phyloP scores from a whole-genome alignment of 2,888 invertebrate genomes.

The Philhelius pedissequus region DNA sequence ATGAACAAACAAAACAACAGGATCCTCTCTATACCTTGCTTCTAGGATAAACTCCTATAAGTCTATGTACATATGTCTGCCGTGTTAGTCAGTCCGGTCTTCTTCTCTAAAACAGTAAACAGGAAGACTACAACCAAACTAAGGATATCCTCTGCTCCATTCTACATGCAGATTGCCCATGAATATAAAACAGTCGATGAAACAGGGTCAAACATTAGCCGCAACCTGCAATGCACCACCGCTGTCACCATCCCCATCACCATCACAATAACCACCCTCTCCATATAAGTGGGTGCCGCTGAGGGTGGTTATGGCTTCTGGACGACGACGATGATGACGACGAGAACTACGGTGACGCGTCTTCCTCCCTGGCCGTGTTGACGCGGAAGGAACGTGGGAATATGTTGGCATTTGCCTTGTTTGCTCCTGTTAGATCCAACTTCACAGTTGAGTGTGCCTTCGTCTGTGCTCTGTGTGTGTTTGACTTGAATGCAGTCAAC shows the following conservation, averaged over 20 bases:
- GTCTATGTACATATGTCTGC: not conserved
- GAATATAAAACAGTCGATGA: slow-evolving; percentile 70
- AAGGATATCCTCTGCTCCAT: slow-evolving; percentile 67
- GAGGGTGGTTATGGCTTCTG: not conserved
- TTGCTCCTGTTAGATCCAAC: slow-evolving; percentile 34
- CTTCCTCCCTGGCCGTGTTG: slow-evolving; percentile 39
- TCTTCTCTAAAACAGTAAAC: slow-evolving; percentile 63
- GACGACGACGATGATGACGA: not conserved
- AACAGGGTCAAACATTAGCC: slow-evolving; percentile 79
- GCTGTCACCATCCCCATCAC: slow-evolving; percentile 20
- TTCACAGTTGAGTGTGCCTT: not conserved
- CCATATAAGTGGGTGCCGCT: not conserved
- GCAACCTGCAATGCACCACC: slow-evolving; percentile 79
- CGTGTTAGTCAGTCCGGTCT: slow-evolving; percentile 28
- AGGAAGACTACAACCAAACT: slow-evolving; percentile 64
- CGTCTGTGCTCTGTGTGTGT: not conserved
- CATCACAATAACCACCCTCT: slow-evolving; percentile 44
- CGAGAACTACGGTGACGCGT: too few relatives aligned
- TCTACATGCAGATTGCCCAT: slow-evolving; percentile 70
- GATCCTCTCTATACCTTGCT: slow-evolving; percentile 2
- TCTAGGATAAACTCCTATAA: slow-evolving; percentile 11
- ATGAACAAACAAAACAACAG: slow-evolving; percentile 66
- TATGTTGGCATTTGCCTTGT: slow-evolving; percentile 54
- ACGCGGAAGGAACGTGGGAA: slow-evolving; percentile 63
- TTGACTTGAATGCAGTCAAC: slow-evolving; percentile 61